These are phyloP conservation scores for Papilio glaucus DNA, from an alignment of 1,140 invertebrate genomes.

Conservation along the genomic window DNA sequence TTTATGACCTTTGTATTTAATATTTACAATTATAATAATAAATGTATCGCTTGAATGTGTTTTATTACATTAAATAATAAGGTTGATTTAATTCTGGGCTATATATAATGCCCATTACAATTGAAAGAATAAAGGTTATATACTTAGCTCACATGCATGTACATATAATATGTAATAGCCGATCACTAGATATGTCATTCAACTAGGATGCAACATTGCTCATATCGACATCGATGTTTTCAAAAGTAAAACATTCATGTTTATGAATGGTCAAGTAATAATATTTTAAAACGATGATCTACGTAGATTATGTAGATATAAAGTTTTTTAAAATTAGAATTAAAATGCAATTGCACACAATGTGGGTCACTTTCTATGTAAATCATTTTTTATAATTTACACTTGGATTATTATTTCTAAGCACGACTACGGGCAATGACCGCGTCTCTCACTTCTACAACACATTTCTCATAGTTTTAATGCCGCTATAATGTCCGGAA, in stretches of 20 bases:
- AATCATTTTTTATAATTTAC: constrained; percentile 1
- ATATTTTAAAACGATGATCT: too few species aligned
- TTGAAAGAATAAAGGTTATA: too few species aligned
- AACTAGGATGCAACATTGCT: too few species aligned
- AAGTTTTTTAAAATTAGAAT: constrained; percentile 1
- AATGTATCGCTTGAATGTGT: not conserved
- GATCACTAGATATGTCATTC: too few species aligned
- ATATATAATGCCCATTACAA: too few species aligned
- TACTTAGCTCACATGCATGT: too few species aligned
- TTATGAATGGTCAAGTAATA: too few species aligned
- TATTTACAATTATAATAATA: not conserved
- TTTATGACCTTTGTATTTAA: not conserved
- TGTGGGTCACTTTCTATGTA: constrained; percentile 9
- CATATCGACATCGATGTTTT: too few species aligned
- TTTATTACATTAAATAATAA: not conserved
- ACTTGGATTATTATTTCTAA: constrained; percentile 5
- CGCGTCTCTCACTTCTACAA: constrained; percentile 1
- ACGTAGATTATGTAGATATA: not conserved
- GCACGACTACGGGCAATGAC: not conserved
- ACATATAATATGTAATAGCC: too few species aligned
- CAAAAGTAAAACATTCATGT: too few species aligned
- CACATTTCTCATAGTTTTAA: constrained; percentile 20
- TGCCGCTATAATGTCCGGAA: not conserved
- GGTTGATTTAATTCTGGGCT: too few species aligned
- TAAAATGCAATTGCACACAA: not conserved